A percentile compares a stretch with the other conserved stretches of the same genome.
Evolutionary conservation across 2,797 vertebrate genomes (phyloP).

Genomic region (Coregonus sp.): DNA sequence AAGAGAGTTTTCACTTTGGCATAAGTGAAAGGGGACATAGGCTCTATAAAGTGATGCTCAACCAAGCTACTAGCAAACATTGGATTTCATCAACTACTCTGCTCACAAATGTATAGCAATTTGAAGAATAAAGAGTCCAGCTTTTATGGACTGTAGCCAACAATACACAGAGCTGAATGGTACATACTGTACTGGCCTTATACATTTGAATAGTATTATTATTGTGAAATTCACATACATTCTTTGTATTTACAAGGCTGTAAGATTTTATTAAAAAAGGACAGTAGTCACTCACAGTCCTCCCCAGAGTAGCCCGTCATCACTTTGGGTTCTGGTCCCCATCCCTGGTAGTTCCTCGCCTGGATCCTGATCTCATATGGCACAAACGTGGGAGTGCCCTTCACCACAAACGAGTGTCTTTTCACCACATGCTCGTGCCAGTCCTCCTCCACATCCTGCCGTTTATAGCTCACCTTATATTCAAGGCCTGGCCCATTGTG

Average conservation of each 20-base stretch:
- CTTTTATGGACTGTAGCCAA: not conserved
- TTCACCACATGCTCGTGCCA: constrained; percentile 88
- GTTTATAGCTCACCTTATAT: constrained; percentile 90
- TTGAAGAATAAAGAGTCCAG: not conserved
- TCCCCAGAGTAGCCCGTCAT: constrained; percentile 89
- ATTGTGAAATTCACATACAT: too few relatives aligned
- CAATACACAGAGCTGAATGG: not conserved
- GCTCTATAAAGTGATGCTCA: not conserved
- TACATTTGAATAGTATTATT: too few relatives aligned
- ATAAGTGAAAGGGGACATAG: too few relatives aligned
- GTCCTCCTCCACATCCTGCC: constrained; percentile 74
- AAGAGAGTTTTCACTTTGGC: not conserved
- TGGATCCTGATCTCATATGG: constrained; percentile 94
- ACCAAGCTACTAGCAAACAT: too few relatives aligned
- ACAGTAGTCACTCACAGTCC: constrained; percentile 82
- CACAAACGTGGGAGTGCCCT: constrained; percentile 87
- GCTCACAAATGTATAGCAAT: not conserved
- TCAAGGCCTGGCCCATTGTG: constrained; percentile 91
- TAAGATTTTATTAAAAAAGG: too few relatives aligned
- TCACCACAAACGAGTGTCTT: constrained; percentile 86
- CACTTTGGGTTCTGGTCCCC: constrained; percentile 85
- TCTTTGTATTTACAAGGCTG: too few relatives aligned
- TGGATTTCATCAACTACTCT: too few relatives aligned
- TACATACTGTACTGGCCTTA: not conserved
- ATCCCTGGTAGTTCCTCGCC: constrained; percentile 84